Conservation (phyloP, 1,140 invertebrate genomes). For the Drosophila kikkawai region DNA sequence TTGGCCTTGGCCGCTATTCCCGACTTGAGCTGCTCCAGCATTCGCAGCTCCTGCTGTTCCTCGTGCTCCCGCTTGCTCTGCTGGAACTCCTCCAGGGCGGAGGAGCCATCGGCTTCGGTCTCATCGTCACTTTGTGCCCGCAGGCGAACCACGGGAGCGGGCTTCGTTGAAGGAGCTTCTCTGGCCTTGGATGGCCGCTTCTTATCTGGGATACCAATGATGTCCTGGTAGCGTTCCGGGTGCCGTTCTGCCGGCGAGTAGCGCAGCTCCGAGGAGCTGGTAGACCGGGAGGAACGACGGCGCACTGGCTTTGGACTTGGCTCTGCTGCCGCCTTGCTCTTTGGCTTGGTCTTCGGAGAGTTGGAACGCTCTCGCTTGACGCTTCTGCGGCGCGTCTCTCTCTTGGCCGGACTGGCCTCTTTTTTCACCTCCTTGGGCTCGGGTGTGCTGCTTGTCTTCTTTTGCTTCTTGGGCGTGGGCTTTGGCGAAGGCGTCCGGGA, state of each 20-base stretch:
- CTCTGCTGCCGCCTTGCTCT: slow-evolving; percentile 40
- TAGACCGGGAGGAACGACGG: slow-evolving; percentile 51
- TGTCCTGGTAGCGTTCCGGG: slow-evolving; percentile 88
- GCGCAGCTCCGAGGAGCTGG: slow-evolving; percentile 85
- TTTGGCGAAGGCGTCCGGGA: slow-evolving; percentile 53
- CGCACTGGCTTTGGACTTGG: slow-evolving; percentile 48
- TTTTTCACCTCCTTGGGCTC: slow-evolving; percentile 36
- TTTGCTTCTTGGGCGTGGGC: slow-evolving; percentile 54
- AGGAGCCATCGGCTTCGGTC: slow-evolving; percentile 35
- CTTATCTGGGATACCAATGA: slow-evolving; percentile 85
- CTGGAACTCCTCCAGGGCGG: slow-evolving; percentile 79
- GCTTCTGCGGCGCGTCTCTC: slow-evolving; percentile 22
- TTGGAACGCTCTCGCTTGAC: slow-evolving; percentile 46
- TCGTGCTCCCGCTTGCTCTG: slow-evolving; percentile 84
- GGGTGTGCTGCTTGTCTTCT: slow-evolving; percentile 51
- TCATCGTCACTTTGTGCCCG: slow-evolving; percentile 88
- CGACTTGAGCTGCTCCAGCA: slow-evolving; percentile 88
- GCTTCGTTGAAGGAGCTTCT: slow-evolving; percentile 47
- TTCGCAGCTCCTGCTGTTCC: slow-evolving; percentile 86
- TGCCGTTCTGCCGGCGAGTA: slow-evolving; percentile 88
- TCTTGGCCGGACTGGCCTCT: slow-evolving; percentile 44
- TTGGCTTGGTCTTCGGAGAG: slow-evolving; percentile 54
- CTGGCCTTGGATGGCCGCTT: slow-evolving; percentile 43
- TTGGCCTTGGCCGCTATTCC: slow-evolving; percentile 88
- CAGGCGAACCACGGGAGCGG: slow-evolving; percentile 87